Conservation (phyloP, 2,113 vertebrate species). For the Heteronetta atricapilla region DNA sequence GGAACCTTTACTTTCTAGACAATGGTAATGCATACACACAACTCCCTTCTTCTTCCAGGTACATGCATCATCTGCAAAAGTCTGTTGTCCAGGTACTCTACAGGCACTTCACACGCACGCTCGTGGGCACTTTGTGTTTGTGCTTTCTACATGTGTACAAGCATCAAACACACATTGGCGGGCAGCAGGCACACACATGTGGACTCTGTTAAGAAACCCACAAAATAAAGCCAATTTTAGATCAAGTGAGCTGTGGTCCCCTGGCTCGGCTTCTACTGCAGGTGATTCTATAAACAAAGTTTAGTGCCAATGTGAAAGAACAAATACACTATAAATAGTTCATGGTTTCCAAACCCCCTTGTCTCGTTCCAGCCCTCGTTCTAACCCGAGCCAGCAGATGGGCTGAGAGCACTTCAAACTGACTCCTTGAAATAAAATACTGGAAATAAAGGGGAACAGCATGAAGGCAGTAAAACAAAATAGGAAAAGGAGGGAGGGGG, state of each 20-base stretch:
- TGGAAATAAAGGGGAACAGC: slow-evolving; percentile 54
- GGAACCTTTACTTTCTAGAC: slow-evolving; percentile 4
- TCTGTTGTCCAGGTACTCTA: neutral
- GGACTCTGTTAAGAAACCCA: slow-evolving; percentile 56
- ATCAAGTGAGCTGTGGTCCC: slow-evolving; percentile 60
- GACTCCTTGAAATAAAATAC: slow-evolving; percentile 49
- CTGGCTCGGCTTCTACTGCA: slow-evolving; percentile 60
- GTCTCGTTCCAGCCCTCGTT: slow-evolving; percentile 43
- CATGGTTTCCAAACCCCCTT: slow-evolving; percentile 52
- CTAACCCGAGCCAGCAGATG: slow-evolving; percentile 62
- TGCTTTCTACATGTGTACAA: neutral
- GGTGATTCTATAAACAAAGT: slow-evolving; percentile 67
- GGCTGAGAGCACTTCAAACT: slow-evolving; percentile 58
- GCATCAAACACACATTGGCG: neutral
- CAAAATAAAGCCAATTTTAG: slow-evolving; percentile 67
- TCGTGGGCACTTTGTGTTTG: neutral
- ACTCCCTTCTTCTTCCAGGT: neutral
- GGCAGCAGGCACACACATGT: slow-evolving; percentile 9
- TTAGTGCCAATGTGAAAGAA: slow-evolving; percentile 64
- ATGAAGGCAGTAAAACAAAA: slow-evolving; percentile 45
- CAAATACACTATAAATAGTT: slow-evolving; percentile 69
- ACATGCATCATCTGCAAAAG: neutral
- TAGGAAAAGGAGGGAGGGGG: neutral
- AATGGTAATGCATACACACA: fast-evolving
- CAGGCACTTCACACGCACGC: neutral